Base-by-base conservation (phyloP, 1,140 invertebrate genomes). In the Drosophila neocordata region DNA sequence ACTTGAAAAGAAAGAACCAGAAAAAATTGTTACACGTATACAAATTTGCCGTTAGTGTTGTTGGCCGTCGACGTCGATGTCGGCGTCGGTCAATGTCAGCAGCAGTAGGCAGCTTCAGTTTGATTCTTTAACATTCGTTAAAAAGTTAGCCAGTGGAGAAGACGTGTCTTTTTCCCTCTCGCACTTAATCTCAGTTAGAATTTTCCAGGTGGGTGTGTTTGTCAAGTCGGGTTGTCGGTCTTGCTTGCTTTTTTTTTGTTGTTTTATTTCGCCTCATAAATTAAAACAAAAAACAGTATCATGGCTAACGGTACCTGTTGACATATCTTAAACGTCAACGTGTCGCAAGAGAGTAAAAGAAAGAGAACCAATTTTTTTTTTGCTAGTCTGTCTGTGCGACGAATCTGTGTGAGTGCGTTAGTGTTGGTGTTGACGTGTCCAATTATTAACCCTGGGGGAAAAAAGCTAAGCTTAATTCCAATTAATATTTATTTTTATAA, bases 21-120 rank as follows among this genome's bases (percentile, higher is more conserved):
- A 87, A 87, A 81, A 87, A 82, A 15, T 22, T 68, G 75, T 88
- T 87, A 87, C 82, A 87, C 82, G 82, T 87, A 88, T 82, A 87
- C 82, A 88, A 87, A 66, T 69, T 69, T 60, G 41, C 20, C 38
- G 34, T 65, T 34, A 41, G 58, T 35, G 63, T 52, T 35, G 63
- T 52, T 53, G 24, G 35, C 55, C 18, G 51, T 20, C 60, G 44
- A 9, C 38, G 65, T 41, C 41, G 52, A 44, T 65, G 65, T 55
- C 67, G 55, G 38, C 74, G 64, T 78, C 79, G 83, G 66, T 83
- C 71, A 82, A 76, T 82, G 80, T 82, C 80, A 78, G 68, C 57
- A 44, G 52, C 18, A 35, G 53, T 27, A 58, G 65, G 69, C n/a
- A 48, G 55, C 51, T 15, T 52, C 62, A 31, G 6, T 27, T 52